Base-by-base conservation (phyloP, 2,888 invertebrate genomes). In the Campoplex capitator region DNA sequence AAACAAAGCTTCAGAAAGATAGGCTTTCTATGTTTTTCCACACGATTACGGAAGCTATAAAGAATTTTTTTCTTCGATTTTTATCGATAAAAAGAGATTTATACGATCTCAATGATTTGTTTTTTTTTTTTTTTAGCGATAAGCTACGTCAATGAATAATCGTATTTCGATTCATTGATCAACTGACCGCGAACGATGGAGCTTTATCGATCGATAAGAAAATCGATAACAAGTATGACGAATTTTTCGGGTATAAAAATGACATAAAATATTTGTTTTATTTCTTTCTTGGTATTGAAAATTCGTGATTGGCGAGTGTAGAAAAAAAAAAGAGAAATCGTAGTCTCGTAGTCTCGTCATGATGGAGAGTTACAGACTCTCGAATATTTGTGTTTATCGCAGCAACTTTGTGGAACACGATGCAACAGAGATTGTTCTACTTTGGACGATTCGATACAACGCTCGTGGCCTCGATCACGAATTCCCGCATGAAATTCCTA, bases 361-460 rank as follows among this genome's bases (percentile, higher is more conserved):
- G 48, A 48, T 11, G 9, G 67, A 42, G 48, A 28, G 23, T 16
- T 18, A 70, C 38, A 56, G n/a, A 62, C 75, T 68, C 51, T 56
- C 42, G 18, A 51, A 51, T 42, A 28, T 38, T 68, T 32, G 71
- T 71, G 62, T 65, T 28, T 56, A 28, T 32, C 23, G 71, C 62
- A 28, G 23, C 70, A n/a, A 76, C 35, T 38, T 78, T 74, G 85
- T 83, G 48, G 78, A 83, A 86, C 85, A 45, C 83, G 83, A 75
- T 75, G 85, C 74, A 73, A 67, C 68, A 74, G 13, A 62, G 75
- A 45, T 54, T 74, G 83, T 86, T 75, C 85, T 42, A 83, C 78
- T 78, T 78, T 45, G 58, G 78, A 75, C 68, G 48, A 70, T 75
- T 65, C 38, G n/a, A 18, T 7, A 32, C n/a, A 35, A 62, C 48